These are phyloP conservation scores for Hirtodrosophila cameraria DNA, from an alignment of 2,888 invertebrate genomes.

Conservation along the genomic window DNA sequence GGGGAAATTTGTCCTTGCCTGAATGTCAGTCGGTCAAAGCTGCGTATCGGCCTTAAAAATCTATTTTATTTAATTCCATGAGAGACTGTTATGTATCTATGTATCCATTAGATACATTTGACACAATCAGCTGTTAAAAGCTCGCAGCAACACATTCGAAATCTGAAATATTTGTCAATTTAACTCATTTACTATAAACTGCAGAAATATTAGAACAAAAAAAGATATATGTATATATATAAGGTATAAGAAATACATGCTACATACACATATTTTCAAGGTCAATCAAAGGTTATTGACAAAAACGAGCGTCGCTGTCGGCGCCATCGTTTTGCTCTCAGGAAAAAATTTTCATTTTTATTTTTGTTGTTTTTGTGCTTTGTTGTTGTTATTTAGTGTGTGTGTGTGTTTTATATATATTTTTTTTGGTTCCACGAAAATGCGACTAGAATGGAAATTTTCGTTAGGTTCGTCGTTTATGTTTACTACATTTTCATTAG, in stretches of 20 bases:
- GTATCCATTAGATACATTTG: slow-evolving; percentile 37
- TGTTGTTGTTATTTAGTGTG: slow-evolving; percentile 26
- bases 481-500: slow-evolving; percentile 39
- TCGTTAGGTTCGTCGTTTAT: slow-evolving; percentile 26
- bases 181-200: slow-evolving; percentile 48
- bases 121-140: slow-evolving; percentile 26
- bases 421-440: slow-evolving; percentile 48
- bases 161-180: slow-evolving; percentile 56
- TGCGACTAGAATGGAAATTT: slow-evolving; percentile 23
- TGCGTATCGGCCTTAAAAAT: slow-evolving; percentile 39
- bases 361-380: slow-evolving; percentile 41
- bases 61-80: slow-evolving; percentile 46
- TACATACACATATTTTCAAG: slow-evolving; percentile 70
- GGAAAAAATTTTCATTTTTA: slow-evolving; percentile 62
- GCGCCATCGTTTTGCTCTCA: slow-evolving; percentile 27
- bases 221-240: slow-evolving; percentile 1
- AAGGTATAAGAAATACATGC: slow-evolving; percentile 5
- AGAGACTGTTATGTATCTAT: slow-evolving; percentile 5
- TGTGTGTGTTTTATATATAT: slow-evolving; percentile 11
- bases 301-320: slow-evolving; percentile 51
- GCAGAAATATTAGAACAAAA: slow-evolving; percentile 11
- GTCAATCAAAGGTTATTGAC: slow-evolving; percentile 80
- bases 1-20: slow-evolving; percentile 72
- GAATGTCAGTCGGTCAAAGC: slow-evolving; percentile 65
- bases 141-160: slow-evolving; percentile 2